Evolutionary conservation across 2,113 vertebrate genomes (phyloP).

Genomic region (Mungos mungo): DNA sequence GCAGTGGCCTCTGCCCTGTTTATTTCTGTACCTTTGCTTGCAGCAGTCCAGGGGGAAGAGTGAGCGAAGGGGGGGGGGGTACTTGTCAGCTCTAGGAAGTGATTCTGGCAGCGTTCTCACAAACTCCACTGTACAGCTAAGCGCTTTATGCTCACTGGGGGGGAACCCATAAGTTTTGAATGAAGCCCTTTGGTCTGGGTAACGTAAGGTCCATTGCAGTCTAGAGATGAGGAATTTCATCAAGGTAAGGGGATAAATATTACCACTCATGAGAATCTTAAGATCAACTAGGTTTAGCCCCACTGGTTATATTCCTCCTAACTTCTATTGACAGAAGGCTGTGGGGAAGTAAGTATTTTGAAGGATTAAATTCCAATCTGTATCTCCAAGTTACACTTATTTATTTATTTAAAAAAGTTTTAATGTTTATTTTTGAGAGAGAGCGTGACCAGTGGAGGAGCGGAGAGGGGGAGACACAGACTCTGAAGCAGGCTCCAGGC

Average conservation of each 20-base stretch:
- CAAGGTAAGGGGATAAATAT: not conserved
- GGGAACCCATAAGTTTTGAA: not conserved
- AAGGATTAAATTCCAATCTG: not conserved
- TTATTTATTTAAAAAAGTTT: too few relatives aligned
- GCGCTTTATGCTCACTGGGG: not conserved
- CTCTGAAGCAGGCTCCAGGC: too few relatives aligned
- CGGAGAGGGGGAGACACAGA: too few relatives aligned
- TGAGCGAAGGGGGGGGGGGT: not conserved
- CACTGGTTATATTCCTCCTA: conserved; percentile 1
- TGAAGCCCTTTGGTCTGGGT: not conserved
- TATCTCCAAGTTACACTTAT: not conserved
- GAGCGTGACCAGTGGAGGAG: too few relatives aligned
- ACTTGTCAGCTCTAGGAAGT: not conserved
- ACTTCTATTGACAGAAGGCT: not conserved
- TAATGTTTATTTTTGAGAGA: too few relatives aligned
- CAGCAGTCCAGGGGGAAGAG: not conserved
- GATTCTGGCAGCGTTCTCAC: not conserved
- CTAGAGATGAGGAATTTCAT: not conserved
- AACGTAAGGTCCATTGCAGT: not conserved
- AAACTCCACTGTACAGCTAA: not conserved
- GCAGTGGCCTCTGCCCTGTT: not conserved
- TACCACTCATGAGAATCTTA: not conserved
- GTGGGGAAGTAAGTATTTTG: not conserved
- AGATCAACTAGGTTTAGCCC: not conserved
- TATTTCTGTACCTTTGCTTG: not conserved